Percentiles rank a stretch among this genome's conserved stretches.
Evolutionary conservation across 2,797 vertebrate species (phyloP).

Genomic region (Astyanax mexicanus): DNA sequence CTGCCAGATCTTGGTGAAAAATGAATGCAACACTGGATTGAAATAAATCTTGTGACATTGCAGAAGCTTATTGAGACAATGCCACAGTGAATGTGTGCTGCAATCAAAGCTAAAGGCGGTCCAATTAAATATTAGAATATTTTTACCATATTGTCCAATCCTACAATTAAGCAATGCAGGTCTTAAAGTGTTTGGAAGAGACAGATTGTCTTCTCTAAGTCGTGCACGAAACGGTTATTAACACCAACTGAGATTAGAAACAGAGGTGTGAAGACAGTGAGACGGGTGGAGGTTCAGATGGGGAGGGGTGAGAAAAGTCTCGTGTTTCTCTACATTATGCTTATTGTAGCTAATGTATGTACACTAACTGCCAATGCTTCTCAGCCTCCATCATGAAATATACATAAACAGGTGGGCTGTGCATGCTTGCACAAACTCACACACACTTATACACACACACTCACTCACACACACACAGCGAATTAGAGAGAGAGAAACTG

Average conservation of each 20-base stretch:
- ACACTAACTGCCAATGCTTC: constrained; percentile 42
- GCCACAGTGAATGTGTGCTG: too few relatives aligned
- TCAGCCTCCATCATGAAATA: constrained; percentile 53
- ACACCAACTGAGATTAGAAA: constrained; percentile 11
- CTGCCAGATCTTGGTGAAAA: too few relatives aligned
- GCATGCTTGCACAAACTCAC: not conserved
- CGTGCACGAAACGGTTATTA: constrained; percentile 11
- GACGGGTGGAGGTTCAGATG: not conserved
- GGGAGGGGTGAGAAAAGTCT: constrained; percentile 19
- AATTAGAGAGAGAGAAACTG: constrained; percentile 16
- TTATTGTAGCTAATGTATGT: constrained; percentile 36
- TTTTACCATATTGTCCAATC: too few relatives aligned
- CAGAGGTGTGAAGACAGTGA: constrained; percentile 5
- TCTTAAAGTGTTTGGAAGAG: too few relatives aligned
- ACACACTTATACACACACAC: too few relatives aligned
- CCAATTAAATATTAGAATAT: too few relatives aligned
- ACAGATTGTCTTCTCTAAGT: not conserved
- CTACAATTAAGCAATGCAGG: not conserved
- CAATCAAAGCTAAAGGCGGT: too few relatives aligned
- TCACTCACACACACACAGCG: too few relatives aligned
- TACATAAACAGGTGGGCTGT: constrained; percentile 50
- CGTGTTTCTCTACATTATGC: constrained; percentile 19
- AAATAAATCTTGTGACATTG: too few relatives aligned
- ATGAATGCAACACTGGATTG: too few relatives aligned
- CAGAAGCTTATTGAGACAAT: too few relatives aligned